Evolutionary conservation across 2,888 invertebrate species (phyloP), one percentile per base, ranked within the genome.

Genomic region (Chaitophorus viminalis): DNA sequence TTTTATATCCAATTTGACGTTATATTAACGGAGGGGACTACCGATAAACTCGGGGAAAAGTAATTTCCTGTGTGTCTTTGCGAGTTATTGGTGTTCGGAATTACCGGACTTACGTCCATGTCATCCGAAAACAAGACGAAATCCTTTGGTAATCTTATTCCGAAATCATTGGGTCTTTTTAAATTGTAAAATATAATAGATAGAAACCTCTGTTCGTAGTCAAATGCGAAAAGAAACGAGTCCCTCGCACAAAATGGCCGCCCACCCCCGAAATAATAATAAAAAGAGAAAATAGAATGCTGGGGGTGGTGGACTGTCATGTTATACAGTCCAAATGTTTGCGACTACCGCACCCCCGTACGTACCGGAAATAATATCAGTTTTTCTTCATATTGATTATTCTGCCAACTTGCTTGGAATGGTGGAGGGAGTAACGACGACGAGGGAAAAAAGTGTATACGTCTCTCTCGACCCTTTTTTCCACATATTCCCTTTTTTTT

Each of bases 331-430:
- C 87, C 87, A 81, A 87, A 87, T 87, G 87, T 81, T 87, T 87
- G 87, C 79, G 79, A 87, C 79, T 87, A 60, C 87, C 46, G 36
- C 72, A 72, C 79, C 78, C 78, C 54, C 79, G n/a, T 74, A 46
- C 72, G 54, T 60, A 65, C 87, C 87, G 87, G 87, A 87, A 87
- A 87, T 87, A 87, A 87, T 87, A 87, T 87, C 87, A 81, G 79
- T 87, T 87, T 87, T 87, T 79, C 87, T 87, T 87, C 87, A 81
- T 87, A 87, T 87, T 87, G 87, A 87, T 87, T 87, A 87, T 87
- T 87, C 79, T 81, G 81, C 87, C 87, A 74, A 87, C 85, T 76
- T 77, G 77, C 76, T 33, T 29, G 72, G 78, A 83, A 83, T 31
- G 72, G 70, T 36, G 54, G 46, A 81, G 87, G 79, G 70, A 79